Conservation (phyloP, 2,113 vertebrate genomes). For the Perca schrenkii region DNA sequence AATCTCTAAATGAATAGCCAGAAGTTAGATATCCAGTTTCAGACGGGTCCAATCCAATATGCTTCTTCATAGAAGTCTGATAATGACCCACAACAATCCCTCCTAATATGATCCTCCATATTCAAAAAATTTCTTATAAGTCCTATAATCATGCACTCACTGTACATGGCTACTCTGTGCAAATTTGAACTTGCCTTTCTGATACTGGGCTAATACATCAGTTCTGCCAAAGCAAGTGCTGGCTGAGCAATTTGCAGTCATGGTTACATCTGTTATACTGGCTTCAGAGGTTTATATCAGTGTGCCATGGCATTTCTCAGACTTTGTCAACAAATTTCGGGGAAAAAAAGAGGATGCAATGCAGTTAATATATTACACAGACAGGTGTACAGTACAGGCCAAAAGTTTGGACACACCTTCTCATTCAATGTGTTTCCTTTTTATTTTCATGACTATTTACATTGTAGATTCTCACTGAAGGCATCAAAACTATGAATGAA, state of each 20-base stretch:
- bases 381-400: no score
- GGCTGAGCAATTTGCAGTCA: conserved; percentile 49
- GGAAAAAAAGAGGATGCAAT: neutral
- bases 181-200: conserved; percentile 35
- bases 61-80: conserved; percentile 11
- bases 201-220: conserved; percentile 32
- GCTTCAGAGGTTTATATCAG: conserved; percentile 31
- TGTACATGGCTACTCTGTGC: neutral
- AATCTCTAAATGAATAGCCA: conserved; percentile 1
- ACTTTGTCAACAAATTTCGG: neutral
- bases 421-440: no score
- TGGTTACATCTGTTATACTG: conserved; percentile 49
- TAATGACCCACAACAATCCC: conserved; percentile 27
- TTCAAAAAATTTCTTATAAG: conserved; percentile 19
- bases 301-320: conserved; percentile 28
- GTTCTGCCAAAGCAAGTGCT: conserved; percentile 39
- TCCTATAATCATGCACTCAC: conserved; percentile 16
- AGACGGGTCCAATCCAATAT: conserved; percentile 12
- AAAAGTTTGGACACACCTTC: no score
- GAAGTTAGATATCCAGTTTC: conserved; percentile 19
- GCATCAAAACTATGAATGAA: no score
- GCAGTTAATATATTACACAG: neutral
- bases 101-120: conserved; percentile 16
- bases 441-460: no score
- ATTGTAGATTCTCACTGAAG: no score